Evolutionary conservation across 2,113 vertebrate genomes (phyloP).

Genomic region (Megaceryle maxima): DNA sequence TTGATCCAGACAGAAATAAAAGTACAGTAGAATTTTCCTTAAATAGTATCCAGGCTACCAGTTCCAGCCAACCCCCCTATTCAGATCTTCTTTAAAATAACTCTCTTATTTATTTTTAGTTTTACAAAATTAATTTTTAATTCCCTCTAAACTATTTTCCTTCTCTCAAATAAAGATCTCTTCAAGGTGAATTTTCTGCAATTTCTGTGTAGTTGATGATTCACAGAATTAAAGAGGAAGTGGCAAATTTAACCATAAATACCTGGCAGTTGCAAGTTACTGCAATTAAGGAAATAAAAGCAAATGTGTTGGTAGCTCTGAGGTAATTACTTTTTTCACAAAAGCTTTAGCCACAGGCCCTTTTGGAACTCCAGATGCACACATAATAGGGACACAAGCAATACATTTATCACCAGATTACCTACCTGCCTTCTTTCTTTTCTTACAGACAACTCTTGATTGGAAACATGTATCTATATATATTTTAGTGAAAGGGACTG

Average conservation of each 20-base stretch:
- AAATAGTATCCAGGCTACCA: neutral
- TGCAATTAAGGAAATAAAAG: neutral
- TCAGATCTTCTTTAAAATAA: neutral
- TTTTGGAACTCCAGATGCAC: neutral
- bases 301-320: neutral
- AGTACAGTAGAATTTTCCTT: neutral
- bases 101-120: neutral
- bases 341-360: neutral
- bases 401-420: neutral
- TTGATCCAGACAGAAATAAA: constrained; percentile 24
- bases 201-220: neutral
- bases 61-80: neutral
- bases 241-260: neutral
- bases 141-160: neutral
- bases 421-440: neutral
- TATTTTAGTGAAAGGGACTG: neutral
- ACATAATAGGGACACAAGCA: neutral
- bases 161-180: neutral
- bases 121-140: neutral
- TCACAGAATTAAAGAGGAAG: neutral
- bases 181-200: neutral
- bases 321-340: neutral
- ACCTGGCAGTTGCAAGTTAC: neutral
- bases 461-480: neutral
- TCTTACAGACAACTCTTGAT: neutral